Base-by-base conservation (phyloP, 2,888 invertebrate genomes). In the Stenotaenia linearis region DNA sequence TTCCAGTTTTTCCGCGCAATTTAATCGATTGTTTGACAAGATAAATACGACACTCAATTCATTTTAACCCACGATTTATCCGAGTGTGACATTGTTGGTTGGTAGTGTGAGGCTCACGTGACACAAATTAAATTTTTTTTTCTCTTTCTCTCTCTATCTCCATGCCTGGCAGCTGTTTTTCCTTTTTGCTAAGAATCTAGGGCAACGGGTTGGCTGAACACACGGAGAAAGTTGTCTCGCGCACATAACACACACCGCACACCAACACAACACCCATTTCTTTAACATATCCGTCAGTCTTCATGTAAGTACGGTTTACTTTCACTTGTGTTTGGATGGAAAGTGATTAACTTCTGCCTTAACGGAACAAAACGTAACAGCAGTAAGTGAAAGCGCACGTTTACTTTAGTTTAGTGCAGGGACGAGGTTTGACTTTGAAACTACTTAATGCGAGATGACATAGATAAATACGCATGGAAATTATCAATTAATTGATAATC, bases 31-130 rank as follows among this genome's bases (percentile, higher is more conserved):
- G 69, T 69, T 28, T 69, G 25, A 69, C 69, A 69, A 28, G 23
- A 25, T 28, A 28, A 69, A 69, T 69, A 18, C 15, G 18, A 69
- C 69, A 61, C 61, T 25, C 61, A 69, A 69, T 69, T 69, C 50
- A 69, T 69, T 69, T 56, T 28, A 69, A 28, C 69, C 69, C 10
- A 69, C 69, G 69, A 69, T 28, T 69, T 69, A 69, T 25, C 28
- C 69, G 69, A 28, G 69, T 69, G 69, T 69, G 69, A 69, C 28
- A 69, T 69, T 69, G 25, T 69, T 69, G 69, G 69, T 69, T 69
- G 69, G 69, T 69, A 69, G 69, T 69, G 69, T 69, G 69, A 69
- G 69, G 69, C 69, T 69, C 69, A 69, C 69, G 69, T 69, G 69
- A 69, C 69, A 69, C 69, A 69, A 69, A 69, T 69, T 69, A 69